phyloP scores from a whole-genome alignment of 2,113 vertebrate species.

The Grammomys dolichurus region DNA sequence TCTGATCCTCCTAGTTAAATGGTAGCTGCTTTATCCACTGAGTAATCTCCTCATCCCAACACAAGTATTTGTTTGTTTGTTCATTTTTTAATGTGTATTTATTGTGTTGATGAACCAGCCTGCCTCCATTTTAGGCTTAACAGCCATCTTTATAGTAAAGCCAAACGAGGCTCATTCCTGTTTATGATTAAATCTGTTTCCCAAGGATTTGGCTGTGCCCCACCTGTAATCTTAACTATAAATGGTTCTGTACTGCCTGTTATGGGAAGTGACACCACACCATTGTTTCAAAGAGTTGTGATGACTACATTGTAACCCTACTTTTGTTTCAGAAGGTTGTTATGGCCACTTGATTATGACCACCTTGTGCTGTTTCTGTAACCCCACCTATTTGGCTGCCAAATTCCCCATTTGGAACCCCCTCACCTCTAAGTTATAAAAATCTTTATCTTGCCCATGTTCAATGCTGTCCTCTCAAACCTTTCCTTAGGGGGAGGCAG shows the following conservation, averaged over 20 bases:
- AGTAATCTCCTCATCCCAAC: not conserved
- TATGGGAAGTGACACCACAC: not conserved
- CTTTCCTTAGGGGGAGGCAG: not conserved
- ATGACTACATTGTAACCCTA: not conserved
- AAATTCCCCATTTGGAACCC: not conserved
- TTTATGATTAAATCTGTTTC: not conserved
- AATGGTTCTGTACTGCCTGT: not conserved
- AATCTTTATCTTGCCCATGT: not conserved
- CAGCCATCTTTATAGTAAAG: not conserved
- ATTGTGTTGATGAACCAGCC: not conserved
- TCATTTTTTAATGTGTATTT: not conserved
- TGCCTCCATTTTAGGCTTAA: not conserved
- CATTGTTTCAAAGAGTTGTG: not conserved
- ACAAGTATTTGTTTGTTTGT: not conserved
- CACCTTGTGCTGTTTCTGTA: not conserved
- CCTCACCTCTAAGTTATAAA: not conserved
- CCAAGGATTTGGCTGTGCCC: not conserved
- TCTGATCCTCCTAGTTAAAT: not conserved
- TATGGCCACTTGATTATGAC: not conserved
- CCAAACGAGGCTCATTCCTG: not conserved
- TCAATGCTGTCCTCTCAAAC: not conserved
- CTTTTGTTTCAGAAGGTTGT: not conserved
- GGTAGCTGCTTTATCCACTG: not conserved
- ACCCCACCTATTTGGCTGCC: not conserved
- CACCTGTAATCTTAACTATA: not conserved